Percentiles rank a stretch among this genome's conserved stretches.
These are phyloP conservation scores for Syritta pipiens DNA, from an alignment of 2,888 invertebrate genomes.

Conservation along the genomic window DNA sequence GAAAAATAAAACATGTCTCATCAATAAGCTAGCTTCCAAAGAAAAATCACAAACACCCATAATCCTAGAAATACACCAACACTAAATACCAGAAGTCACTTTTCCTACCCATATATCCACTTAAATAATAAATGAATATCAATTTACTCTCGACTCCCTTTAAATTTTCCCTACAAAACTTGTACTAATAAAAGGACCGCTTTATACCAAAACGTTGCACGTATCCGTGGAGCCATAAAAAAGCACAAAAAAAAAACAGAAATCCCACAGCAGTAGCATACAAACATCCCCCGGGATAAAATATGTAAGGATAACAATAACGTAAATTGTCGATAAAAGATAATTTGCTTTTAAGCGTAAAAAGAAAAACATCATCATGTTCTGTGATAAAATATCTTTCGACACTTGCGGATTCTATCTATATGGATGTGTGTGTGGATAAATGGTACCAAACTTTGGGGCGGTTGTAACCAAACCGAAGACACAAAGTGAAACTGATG, in stretches of 20 bases:
- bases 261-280: background rate
- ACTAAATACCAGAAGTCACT: background rate
- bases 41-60: background rate
- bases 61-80: too few species aligned
- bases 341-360: conserved; percentile 19
- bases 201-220: background rate
- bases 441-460: background rate
- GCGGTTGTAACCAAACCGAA: too few species aligned
- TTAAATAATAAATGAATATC: conserved; percentile 4
- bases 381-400: background rate
- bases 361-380: background rate
- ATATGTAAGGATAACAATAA: conserved; percentile 23
- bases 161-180: background rate
- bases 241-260: too few species aligned
- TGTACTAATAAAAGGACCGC: conserved; percentile 1
- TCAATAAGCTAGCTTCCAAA: too few species aligned
- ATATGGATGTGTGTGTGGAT: background rate
- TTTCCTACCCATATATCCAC: background rate
- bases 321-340: conserved; percentile 32
- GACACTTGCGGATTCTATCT: background rate
- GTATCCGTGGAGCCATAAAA: too few species aligned
- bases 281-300: conserved; percentile 11
- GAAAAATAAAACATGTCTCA: too few species aligned
- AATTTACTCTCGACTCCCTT: background rate
- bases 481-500: background rate